These are phyloP conservation scores for Erebia ligea DNA, from an alignment of 2,888 invertebrate species.

Conservation along the genomic window DNA sequence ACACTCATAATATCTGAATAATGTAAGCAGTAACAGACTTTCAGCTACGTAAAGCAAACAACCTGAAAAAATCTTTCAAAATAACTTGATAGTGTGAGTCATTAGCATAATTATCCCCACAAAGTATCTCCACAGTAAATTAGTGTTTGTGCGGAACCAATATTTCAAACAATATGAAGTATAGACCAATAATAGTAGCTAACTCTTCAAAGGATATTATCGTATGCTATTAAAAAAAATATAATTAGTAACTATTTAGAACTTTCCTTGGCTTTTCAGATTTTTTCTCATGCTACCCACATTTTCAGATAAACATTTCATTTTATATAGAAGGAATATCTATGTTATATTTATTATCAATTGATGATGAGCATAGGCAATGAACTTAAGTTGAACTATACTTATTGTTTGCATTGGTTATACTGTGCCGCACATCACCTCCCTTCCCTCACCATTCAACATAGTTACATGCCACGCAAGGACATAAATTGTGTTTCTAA, in stretches of 20 bases:
- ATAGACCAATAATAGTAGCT: no score
- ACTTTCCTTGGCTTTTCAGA: neutral
- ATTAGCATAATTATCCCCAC: neutral
- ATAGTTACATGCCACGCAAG: neutral
- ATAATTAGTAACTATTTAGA: neutral
- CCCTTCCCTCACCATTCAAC: neutral
- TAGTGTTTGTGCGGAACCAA: no score
- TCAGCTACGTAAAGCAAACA: neutral
- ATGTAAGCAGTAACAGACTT: conserved; percentile 11
- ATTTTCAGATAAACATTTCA: neutral
- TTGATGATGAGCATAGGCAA: neutral
- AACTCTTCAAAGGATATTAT: no score
- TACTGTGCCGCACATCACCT: conserved; percentile 26
- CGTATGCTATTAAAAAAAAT: neutral
- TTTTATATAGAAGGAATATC: neutral
- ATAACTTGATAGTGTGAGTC: neutral
- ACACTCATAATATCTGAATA: conserved; percentile 32
- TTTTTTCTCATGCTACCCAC: neutral
- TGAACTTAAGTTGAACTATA: neutral
- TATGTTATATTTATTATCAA: neutral
- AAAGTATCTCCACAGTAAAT: neutral
- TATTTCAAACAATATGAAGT: no score
- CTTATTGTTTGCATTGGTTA: conserved; percentile 15
- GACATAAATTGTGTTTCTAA: neutral
- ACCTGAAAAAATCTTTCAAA: neutral